Percentiles rank a stretch among this genome's conserved stretches.
phyloP scores from a whole-genome alignment of 1,140 invertebrate species.

The Trichomalopsis sarcophagae region DNA sequence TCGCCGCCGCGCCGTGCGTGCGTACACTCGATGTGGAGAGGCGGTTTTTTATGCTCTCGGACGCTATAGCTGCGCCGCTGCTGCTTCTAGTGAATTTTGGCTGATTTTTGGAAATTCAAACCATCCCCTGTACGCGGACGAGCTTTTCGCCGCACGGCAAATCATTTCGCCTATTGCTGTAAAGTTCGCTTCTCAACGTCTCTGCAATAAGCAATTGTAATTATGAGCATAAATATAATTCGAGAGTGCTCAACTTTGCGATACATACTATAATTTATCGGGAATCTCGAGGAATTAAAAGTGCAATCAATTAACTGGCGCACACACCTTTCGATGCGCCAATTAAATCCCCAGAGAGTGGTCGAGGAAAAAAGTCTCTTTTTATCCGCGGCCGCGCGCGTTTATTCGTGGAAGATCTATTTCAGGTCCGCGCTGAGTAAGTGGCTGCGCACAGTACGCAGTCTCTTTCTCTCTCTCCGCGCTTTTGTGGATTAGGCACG shows the following conservation, averaged over 20 bases:
- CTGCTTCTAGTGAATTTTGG: too few relatives aligned
- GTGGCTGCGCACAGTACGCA: neutral
- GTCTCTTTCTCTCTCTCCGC: neutral
- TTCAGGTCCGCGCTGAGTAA: neutral
- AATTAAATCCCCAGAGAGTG: neutral
- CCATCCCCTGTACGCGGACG: too few relatives aligned
- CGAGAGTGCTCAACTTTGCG: neutral
- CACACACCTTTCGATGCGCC: neutral
- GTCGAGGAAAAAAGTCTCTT: neutral
- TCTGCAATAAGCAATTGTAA: neutral
- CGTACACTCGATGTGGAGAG: neutral
- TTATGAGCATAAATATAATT: neutral
- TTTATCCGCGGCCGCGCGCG: neutral
- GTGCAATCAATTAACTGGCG: neutral
- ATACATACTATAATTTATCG: neutral
- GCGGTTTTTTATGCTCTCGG: neutral
- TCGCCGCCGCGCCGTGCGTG: too few relatives aligned
- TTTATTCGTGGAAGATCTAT: constrained; percentile 33
- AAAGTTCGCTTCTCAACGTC: neutral
- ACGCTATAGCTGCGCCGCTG: too few relatives aligned
- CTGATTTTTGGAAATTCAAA: too few relatives aligned
- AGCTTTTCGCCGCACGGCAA: too few relatives aligned
- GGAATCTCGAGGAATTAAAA: neutral
- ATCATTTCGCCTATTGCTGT: too few relatives aligned
- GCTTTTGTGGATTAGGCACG: constrained; percentile 39